Evolutionary conservation across 2,888 invertebrate genomes (phyloP).

Genomic region (Drosophila buzzatii): DNA sequence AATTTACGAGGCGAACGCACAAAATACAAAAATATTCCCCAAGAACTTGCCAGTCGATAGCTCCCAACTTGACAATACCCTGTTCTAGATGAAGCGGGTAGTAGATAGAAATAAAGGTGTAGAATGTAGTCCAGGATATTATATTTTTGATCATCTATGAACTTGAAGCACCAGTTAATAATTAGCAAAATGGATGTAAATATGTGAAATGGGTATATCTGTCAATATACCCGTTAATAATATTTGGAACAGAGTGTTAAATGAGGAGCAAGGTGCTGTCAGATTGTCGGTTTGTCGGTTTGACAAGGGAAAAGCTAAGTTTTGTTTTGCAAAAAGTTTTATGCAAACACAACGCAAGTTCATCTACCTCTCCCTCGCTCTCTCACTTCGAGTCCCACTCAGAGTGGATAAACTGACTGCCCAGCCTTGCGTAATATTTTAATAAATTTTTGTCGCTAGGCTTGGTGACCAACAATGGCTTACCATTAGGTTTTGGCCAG

Average conservation of each 20-base stretch:
- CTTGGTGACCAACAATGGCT: constrained; percentile 25
- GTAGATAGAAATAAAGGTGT: background rate
- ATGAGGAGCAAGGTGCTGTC: constrained; percentile 8
- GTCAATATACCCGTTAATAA: background rate
- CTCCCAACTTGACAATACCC: constrained; percentile 11
- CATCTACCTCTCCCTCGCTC: background rate
- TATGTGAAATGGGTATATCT: background rate
- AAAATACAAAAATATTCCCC: constrained; percentile 21
- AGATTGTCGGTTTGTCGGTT: constrained; percentile 20
- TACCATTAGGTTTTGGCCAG: constrained; percentile 34
- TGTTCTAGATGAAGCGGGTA: background rate
- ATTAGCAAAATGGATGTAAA: background rate
- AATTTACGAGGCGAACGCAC: constrained; percentile 66
- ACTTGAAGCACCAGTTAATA: no score
- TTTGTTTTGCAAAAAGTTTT: constrained; percentile 67
- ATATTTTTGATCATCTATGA: no score
- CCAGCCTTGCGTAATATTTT: constrained; percentile 80
- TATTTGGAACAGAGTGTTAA: constrained; percentile 1
- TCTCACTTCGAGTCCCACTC: background rate
- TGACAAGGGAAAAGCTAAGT: constrained; percentile 54
- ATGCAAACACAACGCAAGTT: constrained; percentile 65
- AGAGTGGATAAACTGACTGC: constrained; percentile 46
- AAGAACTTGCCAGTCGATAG: constrained; percentile 11
- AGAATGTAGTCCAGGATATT: no score
- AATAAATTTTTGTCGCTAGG: constrained; percentile 78